A percentile compares a stretch with the other conserved stretches of the same genome.
These are phyloP conservation scores for Tenthredo scrophulariae DNA, from an alignment of 2,888 invertebrate species.

Conservation along the genomic window DNA sequence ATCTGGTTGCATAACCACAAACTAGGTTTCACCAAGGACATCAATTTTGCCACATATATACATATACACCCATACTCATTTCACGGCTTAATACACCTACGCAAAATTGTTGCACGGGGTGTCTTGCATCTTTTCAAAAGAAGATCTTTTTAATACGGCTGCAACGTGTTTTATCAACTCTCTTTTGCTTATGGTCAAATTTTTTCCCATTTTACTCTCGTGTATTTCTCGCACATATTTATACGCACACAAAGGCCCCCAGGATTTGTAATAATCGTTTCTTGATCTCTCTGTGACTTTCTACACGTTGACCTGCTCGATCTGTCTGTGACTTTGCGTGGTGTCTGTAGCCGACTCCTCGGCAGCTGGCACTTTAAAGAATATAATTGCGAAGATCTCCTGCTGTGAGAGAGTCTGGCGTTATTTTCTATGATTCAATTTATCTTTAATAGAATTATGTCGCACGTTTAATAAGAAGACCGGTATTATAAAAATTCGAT, in stretches of 20 bases:
- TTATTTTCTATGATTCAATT: neutral
- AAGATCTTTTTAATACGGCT: neutral
- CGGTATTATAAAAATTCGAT: neutral
- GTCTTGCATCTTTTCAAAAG: neutral
- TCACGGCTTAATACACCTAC: slow-evolving; percentile 8
- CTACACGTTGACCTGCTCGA: slow-evolving; percentile 21
- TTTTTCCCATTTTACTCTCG: slow-evolving; percentile 2
- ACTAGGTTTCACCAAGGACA: slow-evolving; percentile 52
- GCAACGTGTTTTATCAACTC: no score
- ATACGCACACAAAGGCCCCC: neutral
- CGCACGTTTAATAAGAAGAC: neutral
- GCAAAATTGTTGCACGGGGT: slow-evolving; percentile 8
- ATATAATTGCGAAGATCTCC: slow-evolving; percentile 15
- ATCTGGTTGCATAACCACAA: slow-evolving; percentile 52
- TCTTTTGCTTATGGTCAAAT: no score
- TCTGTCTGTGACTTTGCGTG: slow-evolving; percentile 29
- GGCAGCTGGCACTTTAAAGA: neutral
- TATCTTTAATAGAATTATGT: neutral
- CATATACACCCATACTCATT: neutral
- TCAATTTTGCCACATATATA: slow-evolving; percentile 40
- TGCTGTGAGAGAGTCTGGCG: neutral
- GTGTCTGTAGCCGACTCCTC: neutral
- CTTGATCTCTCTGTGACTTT: slow-evolving; percentile 41
- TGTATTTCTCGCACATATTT: neutral
- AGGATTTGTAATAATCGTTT: slow-evolving; percentile 42